These are phyloP conservation scores for Jordanella pulchra DNA, from an alignment of 2,797 vertebrate genomes.

Conservation along the genomic window DNA sequence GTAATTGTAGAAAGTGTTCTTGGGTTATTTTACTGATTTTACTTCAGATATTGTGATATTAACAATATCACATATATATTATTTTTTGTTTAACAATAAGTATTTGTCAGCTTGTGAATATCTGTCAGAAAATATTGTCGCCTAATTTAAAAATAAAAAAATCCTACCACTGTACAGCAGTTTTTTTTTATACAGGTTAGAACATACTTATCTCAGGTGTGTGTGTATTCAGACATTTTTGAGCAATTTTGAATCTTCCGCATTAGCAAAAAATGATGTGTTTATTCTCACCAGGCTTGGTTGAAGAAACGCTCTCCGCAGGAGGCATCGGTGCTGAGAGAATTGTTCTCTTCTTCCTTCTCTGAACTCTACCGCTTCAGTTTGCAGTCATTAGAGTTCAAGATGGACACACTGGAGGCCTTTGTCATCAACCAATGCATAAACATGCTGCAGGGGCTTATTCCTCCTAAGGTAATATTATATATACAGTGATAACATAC, in stretches of 20 bases:
- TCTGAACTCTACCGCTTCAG: constrained; percentile 86
- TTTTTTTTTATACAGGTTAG: background rate
- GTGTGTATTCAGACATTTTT: background rate
- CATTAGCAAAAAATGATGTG: constrained; percentile 7
- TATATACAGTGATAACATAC: background rate
- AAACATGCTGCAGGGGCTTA: constrained; percentile 92
- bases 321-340: constrained; percentile 84
- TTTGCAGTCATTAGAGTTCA: constrained; percentile 86
- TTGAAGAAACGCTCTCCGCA: constrained; percentile 83
- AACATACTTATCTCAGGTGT: background rate
- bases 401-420: constrained; percentile 91
- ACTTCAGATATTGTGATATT: background rate
- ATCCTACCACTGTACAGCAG: background rate
- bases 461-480: constrained; percentile 84
- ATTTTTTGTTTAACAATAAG: too few species aligned
- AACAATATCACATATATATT: too few species aligned
- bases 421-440: constrained; percentile 93
- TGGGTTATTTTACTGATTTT: background rate
- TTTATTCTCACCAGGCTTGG: constrained; percentile 82
- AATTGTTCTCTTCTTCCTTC: constrained; percentile 87
- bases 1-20: background rate
- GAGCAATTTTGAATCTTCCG: background rate
- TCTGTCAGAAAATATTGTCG: too few species aligned
- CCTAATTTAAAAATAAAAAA: too few species aligned
- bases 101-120: too few species aligned